These are phyloP conservation scores for Drosophila melanocephala DNA, from an alignment of 2,888 invertebrate species.

Conservation along the genomic window DNA sequence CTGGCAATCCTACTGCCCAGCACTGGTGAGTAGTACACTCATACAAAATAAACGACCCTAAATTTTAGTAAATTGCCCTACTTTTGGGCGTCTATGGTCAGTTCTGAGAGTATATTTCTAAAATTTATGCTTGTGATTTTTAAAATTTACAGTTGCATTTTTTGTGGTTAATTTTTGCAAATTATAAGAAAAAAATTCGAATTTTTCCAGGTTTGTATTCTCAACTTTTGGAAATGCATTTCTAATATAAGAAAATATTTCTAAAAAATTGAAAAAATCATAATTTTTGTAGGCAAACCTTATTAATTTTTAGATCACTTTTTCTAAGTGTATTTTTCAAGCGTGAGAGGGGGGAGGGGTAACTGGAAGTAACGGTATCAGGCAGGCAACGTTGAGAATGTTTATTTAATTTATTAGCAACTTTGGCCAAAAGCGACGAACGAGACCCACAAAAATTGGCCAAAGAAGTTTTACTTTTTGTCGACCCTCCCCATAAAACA, in stretches of 20 bases:
- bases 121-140: not conserved
- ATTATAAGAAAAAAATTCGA: not conserved
- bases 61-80: not conserved
- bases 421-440: conserved; percentile 46
- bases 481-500: not conserved
- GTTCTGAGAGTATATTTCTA: not conserved
- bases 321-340: conserved; percentile 32
- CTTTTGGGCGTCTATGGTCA: not conserved
- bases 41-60: not conserved
- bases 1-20: conserved; percentile 23
- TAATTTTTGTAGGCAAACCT: not conserved
- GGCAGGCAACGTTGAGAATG: conserved; percentile 34
- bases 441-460: conserved; percentile 54
- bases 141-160: not conserved
- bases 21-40: conserved; percentile 50
- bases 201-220: too few relatives aligned
- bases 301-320: not conserved
- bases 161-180: fast-evolving
- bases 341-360: not conserved
- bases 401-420: conserved; percentile 73
- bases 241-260: not conserved
- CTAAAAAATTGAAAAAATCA: too few relatives aligned
- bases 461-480: conserved; percentile 46
- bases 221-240: not conserved
- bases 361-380: not conserved